A percentile compares a stretch with the other conserved stretches of the same genome.
Conservation (phyloP, 2,113 vertebrate genomes). For the Elephantulus edwardii region DNA sequence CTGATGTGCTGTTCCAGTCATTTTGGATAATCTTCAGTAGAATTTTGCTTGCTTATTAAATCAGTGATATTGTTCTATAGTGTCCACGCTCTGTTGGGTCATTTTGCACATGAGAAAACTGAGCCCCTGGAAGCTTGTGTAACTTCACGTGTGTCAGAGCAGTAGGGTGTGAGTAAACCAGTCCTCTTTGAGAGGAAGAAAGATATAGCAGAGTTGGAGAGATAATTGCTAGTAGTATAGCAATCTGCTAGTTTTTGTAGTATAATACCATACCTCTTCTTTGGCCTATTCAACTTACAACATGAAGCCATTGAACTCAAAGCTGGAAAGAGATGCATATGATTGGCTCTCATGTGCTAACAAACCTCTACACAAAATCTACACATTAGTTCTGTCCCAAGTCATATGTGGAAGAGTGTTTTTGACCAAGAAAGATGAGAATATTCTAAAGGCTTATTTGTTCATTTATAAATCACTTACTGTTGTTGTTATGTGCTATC, state of each 20-base stretch:
- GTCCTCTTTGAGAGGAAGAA: background rate
- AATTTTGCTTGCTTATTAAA: no score
- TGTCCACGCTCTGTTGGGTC: no score
- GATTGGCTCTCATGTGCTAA: background rate
- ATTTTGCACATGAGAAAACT: background rate
- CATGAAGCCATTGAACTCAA: background rate
- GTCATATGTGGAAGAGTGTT: background rate
- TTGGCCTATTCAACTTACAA: background rate
- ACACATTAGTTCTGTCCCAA: background rate
- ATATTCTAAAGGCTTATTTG: background rate
- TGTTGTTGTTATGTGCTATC: no score
- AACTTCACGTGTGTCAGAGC: background rate
- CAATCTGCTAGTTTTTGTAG: background rate
- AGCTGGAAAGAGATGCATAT: background rate
- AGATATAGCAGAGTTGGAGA: no score
- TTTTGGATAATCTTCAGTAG: no score
- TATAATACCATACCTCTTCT: background rate
- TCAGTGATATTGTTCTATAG: no score
- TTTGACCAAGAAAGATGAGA: conserved; percentile 10
- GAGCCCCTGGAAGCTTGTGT: background rate
- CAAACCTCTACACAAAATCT: background rate
- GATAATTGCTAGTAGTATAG: background rate
- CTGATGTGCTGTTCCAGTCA: no score
- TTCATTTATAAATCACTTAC: background rate
- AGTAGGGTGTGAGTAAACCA: background rate